Evolutionary conservation across 2,797 vertebrate species (phyloP), one percentile per base, ranked within the genome.

Genomic region (Onychomys leucogaster): DNA sequence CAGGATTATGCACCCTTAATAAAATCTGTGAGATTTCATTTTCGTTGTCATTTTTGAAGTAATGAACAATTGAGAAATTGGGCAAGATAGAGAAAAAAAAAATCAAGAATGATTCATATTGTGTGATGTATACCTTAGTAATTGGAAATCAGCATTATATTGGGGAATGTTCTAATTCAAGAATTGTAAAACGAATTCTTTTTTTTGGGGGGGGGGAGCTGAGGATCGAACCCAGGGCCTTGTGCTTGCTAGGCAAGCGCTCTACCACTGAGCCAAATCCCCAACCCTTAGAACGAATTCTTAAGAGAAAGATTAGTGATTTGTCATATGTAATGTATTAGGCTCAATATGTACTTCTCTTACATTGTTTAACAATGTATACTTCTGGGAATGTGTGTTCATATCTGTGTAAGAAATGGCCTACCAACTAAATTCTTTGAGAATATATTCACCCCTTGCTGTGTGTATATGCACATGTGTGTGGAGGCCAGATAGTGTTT

Each of bases 271-370:
- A n/a, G n/a, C n/a, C n/a, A n/a, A n/a, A n/a, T n/a, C n/a, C n/a
- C n/a, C n/a, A n/a, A n/a, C n/a, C n/a, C n/a, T n/a, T n/a, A 55
- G 61, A 55, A 49, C 32, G 61, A 82, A 61, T 71, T 92, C 37
- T 63, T 80, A 95, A 84, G 49, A 85, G 59, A 94, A 95, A 91
- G 63, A 90, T 69, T 73, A 87, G 27, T 93, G 69, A 90, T 82
- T 97, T 93, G 90, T 92, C 52, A 37, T 85, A 52, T 5, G 19
- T 90, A 95, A 91, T 95, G 14, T 84, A 57, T 94, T 96, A 96
- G 71, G 8, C 46, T 77, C 43, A 78, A 25, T 78, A 61, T 59
- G 23, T 94, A 76, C 89, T 89, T 95, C 87, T 27, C 41, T 81
- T 49, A 85, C 41, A 43, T 96, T 93, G 69, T 84, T 89, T 83